phyloP scores from a whole-genome alignment of 2,888 invertebrate species.

The Leptinotarsa rubiginosa region DNA sequence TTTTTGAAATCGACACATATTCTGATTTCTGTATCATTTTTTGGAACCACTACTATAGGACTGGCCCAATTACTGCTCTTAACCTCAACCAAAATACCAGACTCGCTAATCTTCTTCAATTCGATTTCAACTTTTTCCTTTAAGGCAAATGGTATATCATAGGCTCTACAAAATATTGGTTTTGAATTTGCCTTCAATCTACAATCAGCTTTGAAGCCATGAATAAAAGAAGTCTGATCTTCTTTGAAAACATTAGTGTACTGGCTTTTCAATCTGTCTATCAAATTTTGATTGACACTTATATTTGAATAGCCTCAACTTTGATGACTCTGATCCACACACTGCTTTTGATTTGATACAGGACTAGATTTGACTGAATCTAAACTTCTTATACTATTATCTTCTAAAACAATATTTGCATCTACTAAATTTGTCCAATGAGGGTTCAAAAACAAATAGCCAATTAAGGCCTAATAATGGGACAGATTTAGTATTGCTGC shows the following conservation, averaged over 20 bases:
- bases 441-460: conserved; percentile 2
- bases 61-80: conserved; percentile 51
- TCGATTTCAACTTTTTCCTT: conserved; percentile 47
- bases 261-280: neutral
- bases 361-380: neutral
- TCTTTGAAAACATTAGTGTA: conserved; percentile 13
- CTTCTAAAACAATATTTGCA: conserved; percentile 1
- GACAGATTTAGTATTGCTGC: neutral
- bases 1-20: conserved; percentile 51
- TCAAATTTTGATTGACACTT: neutral
- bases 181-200: conserved; percentile 10
- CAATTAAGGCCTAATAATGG: conserved; percentile 12
- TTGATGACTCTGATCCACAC: neutral
- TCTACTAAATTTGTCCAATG: conserved; percentile 1
- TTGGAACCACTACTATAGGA: conserved; percentile 56
- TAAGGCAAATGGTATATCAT: conserved; percentile 47
- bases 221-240: conserved; percentile 16
- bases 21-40: conserved; percentile 46
- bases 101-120: conserved; percentile 33
- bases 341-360: neutral
- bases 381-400: neutral
- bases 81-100: conserved; percentile 47
- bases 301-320: neutral
- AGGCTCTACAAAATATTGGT: conserved; percentile 35
- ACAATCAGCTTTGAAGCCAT: conserved; percentile 12